Conservation (phyloP, 2,797 vertebrate species). For the Tamandua tetradactyla region DNA sequence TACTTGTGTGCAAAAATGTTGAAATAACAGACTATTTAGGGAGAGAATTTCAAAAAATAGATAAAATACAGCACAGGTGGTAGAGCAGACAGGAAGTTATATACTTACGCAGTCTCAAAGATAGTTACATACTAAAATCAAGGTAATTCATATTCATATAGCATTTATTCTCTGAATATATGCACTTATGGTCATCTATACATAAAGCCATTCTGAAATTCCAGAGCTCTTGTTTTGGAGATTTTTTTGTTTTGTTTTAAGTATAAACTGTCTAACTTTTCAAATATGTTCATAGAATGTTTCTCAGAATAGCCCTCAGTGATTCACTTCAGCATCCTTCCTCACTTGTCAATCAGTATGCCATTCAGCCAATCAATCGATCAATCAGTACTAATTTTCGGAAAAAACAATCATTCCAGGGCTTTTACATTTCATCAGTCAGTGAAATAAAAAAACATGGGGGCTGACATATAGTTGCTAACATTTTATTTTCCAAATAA, state of each 20-base stretch:
- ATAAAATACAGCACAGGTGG: not conserved
- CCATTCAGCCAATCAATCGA: conserved; percentile 12
- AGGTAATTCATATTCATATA: not conserved
- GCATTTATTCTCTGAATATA: conserved; percentile 22
- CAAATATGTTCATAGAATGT: conserved; percentile 57
- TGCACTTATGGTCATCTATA: not conserved
- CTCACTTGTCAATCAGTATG: conserved; percentile 60
- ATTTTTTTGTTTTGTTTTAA: conserved; percentile 21
- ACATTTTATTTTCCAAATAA: conserved; percentile 43
- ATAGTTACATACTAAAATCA: conserved; percentile 1
- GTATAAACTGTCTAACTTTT: conserved; percentile 62
- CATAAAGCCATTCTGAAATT: not conserved
- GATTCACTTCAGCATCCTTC: conserved; percentile 29
- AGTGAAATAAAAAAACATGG: not conserved
- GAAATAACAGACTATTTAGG: conserved; percentile 34
- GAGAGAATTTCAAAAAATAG: conserved; percentile 11
- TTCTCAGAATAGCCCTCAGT: conserved; percentile 61
- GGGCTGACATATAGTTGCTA: not conserved
- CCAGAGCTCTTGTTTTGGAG: not conserved
- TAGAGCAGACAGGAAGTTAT: not conserved
- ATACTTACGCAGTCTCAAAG: not conserved
- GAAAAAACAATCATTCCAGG: conserved; percentile 14
- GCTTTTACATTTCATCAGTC: conserved; percentile 4
- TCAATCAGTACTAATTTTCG: not conserved
- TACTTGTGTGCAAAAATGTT: not conserved